phyloP scores from a whole-genome alignment of 2,797 vertebrate genomes.

The Microctenopoma steveboyesi region DNA sequence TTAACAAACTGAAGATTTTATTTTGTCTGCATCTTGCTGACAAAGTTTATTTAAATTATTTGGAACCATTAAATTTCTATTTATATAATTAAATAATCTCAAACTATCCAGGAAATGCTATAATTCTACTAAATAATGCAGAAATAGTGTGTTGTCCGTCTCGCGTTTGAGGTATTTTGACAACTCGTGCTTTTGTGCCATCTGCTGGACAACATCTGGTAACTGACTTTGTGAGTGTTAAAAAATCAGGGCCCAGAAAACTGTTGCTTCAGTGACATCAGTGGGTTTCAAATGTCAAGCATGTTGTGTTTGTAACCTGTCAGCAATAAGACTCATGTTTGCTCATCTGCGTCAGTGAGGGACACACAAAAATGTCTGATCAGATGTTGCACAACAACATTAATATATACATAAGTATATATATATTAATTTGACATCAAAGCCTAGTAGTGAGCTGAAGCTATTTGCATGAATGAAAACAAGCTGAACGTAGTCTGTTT shows the following conservation, averaged over 20 bases:
- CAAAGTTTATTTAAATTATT: neutral
- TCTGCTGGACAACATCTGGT: slow-evolving; percentile 49
- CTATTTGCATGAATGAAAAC: too few relatives aligned
- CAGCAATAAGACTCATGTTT: neutral
- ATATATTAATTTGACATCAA: neutral
- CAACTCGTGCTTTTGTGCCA: slow-evolving; percentile 59
- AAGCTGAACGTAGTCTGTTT: neutral
- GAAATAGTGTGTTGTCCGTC: neutral
- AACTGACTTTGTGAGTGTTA: neutral
- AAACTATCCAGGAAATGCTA: neutral
- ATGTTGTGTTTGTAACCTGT: neutral
- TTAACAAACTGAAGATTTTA: neutral
- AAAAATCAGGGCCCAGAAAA: neutral
- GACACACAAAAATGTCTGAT: neutral
- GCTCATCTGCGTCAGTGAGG: neutral
- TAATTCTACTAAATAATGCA: neutral
- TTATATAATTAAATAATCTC: neutral
- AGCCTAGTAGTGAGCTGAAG: neutral
- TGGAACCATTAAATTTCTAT: neutral
- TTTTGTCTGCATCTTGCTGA: neutral
- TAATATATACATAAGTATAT: neutral
- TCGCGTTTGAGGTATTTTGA: neutral
- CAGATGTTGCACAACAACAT: neutral
- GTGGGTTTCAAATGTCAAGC: neutral
- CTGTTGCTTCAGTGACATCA: neutral